Evolutionary conservation across 2,888 invertebrate species (phyloP).

Genomic region (Cephonodes hylas): DNA sequence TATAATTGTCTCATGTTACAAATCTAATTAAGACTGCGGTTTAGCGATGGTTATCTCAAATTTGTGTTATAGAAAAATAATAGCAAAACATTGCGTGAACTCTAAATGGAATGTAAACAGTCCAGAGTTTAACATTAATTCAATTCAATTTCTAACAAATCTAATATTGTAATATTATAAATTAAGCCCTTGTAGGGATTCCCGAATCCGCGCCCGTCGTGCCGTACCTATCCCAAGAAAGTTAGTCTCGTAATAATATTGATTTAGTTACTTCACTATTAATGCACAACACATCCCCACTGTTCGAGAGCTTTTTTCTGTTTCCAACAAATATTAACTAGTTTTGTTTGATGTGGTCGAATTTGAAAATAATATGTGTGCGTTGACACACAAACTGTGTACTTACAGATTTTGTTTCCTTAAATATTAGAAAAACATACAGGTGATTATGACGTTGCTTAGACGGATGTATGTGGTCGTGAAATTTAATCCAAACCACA

Average conservation of each 20-base stretch:
- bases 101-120: too few species aligned
- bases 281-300: constrained; percentile 46
- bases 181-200: background rate
- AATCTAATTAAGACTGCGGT: too few species aligned
- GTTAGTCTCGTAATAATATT: constrained; percentile 63
- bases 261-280: constrained; percentile 51
- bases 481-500: too few species aligned
- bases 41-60: too few species aligned
- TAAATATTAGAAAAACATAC: background rate
- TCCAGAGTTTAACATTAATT: too few species aligned
- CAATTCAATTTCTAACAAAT: too few species aligned
- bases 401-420: background rate
- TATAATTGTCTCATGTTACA: too few species aligned
- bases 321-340: constrained; percentile 42
- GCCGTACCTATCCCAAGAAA: constrained; percentile 46
- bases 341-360: constrained; percentile 43
- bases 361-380: constrained; percentile 41
- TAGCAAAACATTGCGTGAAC: too few species aligned
- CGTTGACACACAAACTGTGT: constrained; percentile 29
- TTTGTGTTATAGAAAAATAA: too few species aligned
- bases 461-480: too few species aligned
- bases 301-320: constrained; percentile 36
- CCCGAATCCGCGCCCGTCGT: constrained; percentile 1
- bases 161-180: background rate
- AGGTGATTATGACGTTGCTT: background rate